Evolutionary conservation across 2,797 vertebrate species (phyloP), one percentile per base, ranked within the genome.

Genomic region (Poeciliopsis paucimaculata): DNA sequence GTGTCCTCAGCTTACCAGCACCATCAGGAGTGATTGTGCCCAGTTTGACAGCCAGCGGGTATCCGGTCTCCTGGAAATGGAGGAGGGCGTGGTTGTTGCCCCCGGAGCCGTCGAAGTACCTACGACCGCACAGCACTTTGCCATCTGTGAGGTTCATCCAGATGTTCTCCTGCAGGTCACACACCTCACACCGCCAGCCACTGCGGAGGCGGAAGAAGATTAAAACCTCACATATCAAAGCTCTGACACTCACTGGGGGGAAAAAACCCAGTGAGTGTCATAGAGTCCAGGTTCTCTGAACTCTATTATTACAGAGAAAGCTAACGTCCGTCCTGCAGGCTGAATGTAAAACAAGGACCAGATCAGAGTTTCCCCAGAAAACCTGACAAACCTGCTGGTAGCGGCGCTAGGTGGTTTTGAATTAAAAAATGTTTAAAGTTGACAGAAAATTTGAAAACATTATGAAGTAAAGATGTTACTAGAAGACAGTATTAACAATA

Each of bases 81-180:
- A 97, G 96, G 0, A 99, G 96, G 0, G 98, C 98, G 0, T 99
- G 98, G 87, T 99, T 99, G 95, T 99, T 99, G 84, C 98, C 98
- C 0, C 98, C 98, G 0, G 98, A 96, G 88, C 98, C 98, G 2
- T 99, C 98, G 1, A 99, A 99, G 90, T 99, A 99, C 86, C 97
- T 96, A 23, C 98, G 97, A 16, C 98, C 98, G 20, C 98, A 99
- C 28, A 98, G 87, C 86, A 99, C 96, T 91, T 97, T 97, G 75
- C 98, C 98, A 0, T 99, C 98, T 0, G 98, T 98, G 94, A 99
- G 95, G 92, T 99, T 99, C 96, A 99, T 96, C 98, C 98, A 99
- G 78, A 99, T 85, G 89, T 99, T 99, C 93, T 99, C 98, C 85
- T 96, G 96, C 91, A 99, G 97, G 91, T 98, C 97, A 78, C 98